Evolutionary conservation across 2,113 vertebrate genomes (phyloP).

Genomic region (Phocoena sinus): DNA sequence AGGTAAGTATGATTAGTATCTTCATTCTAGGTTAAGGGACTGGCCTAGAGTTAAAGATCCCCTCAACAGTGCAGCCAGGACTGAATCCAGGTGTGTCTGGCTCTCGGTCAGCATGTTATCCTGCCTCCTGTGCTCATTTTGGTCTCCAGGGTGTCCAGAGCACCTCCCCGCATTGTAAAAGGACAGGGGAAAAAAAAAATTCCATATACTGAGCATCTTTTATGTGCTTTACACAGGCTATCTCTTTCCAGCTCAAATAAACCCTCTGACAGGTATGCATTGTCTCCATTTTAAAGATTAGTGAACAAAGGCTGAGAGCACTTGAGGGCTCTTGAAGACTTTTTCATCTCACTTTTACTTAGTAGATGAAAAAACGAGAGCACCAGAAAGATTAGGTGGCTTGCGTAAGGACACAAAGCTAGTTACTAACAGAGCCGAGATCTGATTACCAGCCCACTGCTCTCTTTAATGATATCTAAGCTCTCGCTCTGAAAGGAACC

Average conservation of each 20-base stretch:
- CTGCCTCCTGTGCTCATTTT: not conserved
- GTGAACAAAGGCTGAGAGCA: not conserved
- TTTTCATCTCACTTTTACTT: not conserved
- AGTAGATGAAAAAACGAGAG: slow-evolving; percentile 6
- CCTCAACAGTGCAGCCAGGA: not conserved
- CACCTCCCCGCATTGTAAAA: not conserved
- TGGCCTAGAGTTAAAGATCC: not conserved
- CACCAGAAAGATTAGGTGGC: not conserved
- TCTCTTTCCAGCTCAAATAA: not conserved
- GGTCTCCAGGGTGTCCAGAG: not conserved
- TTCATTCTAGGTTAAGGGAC: not conserved
- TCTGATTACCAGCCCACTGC: not conserved
- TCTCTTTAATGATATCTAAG: not conserved
- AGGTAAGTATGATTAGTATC: not conserved
- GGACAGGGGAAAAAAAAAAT: no score
- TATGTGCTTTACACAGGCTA: not conserved
- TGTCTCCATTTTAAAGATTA: not conserved
- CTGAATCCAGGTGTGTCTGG: not conserved
- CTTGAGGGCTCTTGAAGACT: not conserved
- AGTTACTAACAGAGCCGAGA: not conserved
- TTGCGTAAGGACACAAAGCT: not conserved
- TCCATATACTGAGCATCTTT: not conserved
- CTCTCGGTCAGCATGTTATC: not conserved
- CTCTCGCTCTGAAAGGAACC: not conserved
- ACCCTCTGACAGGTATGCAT: not conserved